These are phyloP conservation scores for Nezara viridula DNA, from an alignment of 2,888 invertebrate genomes.

Conservation along the genomic window DNA sequence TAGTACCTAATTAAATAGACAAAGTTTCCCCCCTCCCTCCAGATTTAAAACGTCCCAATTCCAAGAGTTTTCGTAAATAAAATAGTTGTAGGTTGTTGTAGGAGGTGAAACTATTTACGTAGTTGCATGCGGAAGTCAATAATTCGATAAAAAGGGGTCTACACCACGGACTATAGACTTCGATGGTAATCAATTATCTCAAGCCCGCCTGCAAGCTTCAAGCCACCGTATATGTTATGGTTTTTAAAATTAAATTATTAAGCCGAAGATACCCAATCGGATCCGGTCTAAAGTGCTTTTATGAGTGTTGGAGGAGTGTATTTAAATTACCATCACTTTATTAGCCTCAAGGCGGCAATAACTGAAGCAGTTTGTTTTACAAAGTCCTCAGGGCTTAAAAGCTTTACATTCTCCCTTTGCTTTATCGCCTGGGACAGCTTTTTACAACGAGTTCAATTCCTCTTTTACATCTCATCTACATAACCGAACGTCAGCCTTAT, in stretches of 20 bases:
- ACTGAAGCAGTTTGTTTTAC: slow-evolving; percentile 34
- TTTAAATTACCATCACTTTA: slow-evolving; percentile 28
- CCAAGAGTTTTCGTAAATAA: no score
- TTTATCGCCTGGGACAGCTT: slow-evolving; percentile 15
- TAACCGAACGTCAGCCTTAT: slow-evolving; percentile 20
- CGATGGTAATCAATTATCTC: no score
- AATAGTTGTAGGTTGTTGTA: no score
- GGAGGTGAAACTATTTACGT: no score
- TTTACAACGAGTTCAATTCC: slow-evolving; percentile 20
- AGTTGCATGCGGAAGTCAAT: no score
- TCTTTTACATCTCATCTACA: slow-evolving; percentile 33
- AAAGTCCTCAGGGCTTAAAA: slow-evolving; percentile 22
- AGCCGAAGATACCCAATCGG: background rate
- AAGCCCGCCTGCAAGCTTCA: no score
- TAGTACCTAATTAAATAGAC: no score
- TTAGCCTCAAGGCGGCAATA: slow-evolving; percentile 32
- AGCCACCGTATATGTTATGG: no score
- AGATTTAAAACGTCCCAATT: no score
- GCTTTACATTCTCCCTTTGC: slow-evolving; percentile 11
- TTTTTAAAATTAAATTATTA: background rate
- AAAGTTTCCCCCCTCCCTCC: no score
- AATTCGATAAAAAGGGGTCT: no score
- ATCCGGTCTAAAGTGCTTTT: background rate
- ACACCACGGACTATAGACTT: no score
- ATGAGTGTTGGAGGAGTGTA: background rate